Evolutionary conservation across 2,797 vertebrate genomes (phyloP).

Genomic region (Sylvia borin): DNA sequence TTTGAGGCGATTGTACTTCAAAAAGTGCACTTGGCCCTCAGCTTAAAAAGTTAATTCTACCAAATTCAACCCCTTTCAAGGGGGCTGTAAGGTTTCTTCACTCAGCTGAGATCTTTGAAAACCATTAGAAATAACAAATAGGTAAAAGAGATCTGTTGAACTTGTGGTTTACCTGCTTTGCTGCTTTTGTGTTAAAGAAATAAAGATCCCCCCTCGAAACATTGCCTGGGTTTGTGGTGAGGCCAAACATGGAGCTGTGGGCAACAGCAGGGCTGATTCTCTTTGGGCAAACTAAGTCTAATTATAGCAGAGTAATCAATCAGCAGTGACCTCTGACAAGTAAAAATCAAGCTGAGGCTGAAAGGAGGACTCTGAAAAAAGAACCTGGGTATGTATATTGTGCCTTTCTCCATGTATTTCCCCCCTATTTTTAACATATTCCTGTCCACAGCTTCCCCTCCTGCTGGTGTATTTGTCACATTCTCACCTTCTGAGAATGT

Average conservation of each 20-base stretch:
- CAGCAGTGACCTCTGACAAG: background rate
- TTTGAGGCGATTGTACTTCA: background rate
- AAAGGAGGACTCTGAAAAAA: background rate
- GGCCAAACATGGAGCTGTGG: background rate
- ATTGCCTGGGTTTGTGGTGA: background rate
- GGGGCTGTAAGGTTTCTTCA: background rate
- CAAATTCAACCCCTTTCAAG: background rate
- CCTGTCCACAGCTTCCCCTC: background rate
- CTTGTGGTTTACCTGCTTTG: background rate
- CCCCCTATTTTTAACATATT: background rate
- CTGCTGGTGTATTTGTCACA: background rate
- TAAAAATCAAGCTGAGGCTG: background rate
- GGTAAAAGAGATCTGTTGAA: background rate
- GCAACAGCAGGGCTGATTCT: background rate
- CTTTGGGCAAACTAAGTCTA: background rate
- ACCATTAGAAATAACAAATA: background rate
- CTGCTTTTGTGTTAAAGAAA: background rate
- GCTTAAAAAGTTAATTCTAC: background rate
- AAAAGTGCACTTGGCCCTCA: background rate
- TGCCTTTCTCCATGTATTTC: background rate
- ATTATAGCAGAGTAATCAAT: background rate
- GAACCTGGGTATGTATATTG: background rate
- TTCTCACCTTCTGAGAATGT: background rate
- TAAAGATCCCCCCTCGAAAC: background rate
- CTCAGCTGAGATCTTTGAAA: background rate